These are phyloP conservation scores for Microcebus ravelobensis DNA, from an alignment of 2,113 vertebrate species.

Conservation along the genomic window DNA sequence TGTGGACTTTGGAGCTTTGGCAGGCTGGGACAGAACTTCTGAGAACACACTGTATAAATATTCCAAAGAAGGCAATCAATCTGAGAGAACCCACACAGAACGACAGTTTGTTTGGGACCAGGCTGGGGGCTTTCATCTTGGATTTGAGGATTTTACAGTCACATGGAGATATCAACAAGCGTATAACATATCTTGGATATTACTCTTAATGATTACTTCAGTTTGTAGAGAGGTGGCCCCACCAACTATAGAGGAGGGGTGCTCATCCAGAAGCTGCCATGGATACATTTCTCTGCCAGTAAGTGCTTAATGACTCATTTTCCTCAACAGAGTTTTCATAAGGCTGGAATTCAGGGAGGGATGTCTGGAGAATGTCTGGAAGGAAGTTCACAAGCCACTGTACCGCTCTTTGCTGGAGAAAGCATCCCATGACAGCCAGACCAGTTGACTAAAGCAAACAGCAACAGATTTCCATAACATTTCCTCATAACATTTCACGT, in stretches of 20 bases:
- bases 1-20: constrained; percentile 25
- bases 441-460: constrained; percentile 55
- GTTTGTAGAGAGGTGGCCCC: neutral
- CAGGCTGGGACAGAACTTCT: constrained; percentile 62
- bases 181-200: neutral
- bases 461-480: neutral
- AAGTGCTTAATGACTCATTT: constrained; percentile 76
- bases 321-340: constrained; percentile 75
- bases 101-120: neutral
- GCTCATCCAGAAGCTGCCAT: neutral
- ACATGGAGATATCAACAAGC: neutral
- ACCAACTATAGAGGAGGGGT: neutral
- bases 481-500: neutral
- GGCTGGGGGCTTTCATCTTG: neutral
- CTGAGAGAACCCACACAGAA: neutral
- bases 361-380: constrained; percentile 72
- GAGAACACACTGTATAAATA: constrained; percentile 49
- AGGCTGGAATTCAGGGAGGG: constrained; percentile 68
- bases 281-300: constrained; percentile 57
- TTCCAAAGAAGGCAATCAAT: constrained; percentile 51
- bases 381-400: constrained; percentile 65
- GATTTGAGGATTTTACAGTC: neutral
- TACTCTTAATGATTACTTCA: neutral
- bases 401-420: constrained; percentile 39
- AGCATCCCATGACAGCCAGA: neutral